Evolutionary conservation across 1,140 invertebrate species (phyloP).

Genomic region (Rhynchophorus ferrugineus): DNA sequence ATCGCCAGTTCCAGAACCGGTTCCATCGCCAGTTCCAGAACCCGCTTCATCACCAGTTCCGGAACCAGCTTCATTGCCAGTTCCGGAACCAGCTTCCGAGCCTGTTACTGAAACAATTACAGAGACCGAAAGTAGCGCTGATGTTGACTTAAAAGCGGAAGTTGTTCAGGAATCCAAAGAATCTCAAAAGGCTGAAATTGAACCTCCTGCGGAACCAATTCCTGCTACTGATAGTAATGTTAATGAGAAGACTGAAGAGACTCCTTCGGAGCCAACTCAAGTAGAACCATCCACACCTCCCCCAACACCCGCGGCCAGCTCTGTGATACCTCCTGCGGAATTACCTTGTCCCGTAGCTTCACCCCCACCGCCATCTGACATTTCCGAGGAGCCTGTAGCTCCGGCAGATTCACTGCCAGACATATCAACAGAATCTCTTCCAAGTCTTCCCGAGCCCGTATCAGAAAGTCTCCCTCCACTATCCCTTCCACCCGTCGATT

Average conservation of each 20-base stretch:
- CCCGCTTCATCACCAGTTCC: conserved; percentile 10
- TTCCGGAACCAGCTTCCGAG: too few species aligned
- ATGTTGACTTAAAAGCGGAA: too few species aligned
- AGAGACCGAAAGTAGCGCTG: too few species aligned
- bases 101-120: not conserved
- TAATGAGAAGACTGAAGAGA: conserved; percentile 8
- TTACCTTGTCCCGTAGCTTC: not conserved
- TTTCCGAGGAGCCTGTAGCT: conserved; percentile 21
- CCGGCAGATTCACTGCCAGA: conserved; percentile 37
- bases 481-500: conserved; percentile 38
- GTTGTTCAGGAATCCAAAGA: too few species aligned
- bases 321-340: conserved; percentile 7
- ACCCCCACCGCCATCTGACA: conserved; percentile 12
- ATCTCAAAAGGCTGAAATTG: not conserved
- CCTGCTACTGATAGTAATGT: conserved; percentile 4
- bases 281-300: conserved; percentile 18
- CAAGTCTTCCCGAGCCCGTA: conserved; percentile 37
- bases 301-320: conserved; percentile 12
- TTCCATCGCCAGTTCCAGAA: conserved; percentile 9
- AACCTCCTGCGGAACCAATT: conserved; percentile 13
- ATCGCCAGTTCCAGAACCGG: too few species aligned
- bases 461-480: conserved; percentile 38
- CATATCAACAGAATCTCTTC: conserved; percentile 39
- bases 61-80: conserved; percentile 10
- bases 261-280: conserved; percentile 4